Percentiles rank a stretch among this genome's conserved stretches.
Evolutionary conservation across 2,113 vertebrate genomes (phyloP).

Genomic region (Sphaerodactylus townsendi): DNA sequence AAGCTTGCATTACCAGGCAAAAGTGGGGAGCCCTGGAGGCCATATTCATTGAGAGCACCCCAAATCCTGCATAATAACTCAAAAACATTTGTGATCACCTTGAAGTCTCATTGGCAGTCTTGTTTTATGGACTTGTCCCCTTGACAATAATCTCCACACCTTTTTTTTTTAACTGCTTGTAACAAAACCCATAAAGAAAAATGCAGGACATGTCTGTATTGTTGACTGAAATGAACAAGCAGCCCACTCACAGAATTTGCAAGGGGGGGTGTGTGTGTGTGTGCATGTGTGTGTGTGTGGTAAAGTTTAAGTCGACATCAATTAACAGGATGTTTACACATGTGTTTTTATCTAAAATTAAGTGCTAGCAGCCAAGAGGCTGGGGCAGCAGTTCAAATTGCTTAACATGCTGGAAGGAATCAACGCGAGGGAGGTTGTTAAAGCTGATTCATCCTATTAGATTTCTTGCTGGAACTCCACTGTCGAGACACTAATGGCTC

Average conservation of each 20-base stretch:
- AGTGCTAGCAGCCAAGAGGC: constrained; percentile 16
- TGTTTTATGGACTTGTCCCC: not conserved
- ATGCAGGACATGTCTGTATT: not conserved
- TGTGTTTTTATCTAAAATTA: not conserved
- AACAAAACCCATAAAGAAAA: not conserved
- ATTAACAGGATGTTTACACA: constrained; percentile 13
- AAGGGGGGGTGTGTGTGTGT: no score
- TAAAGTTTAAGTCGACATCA: not conserved
- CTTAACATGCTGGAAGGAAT: constrained; percentile 15
- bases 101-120: not conserved
- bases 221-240: not conserved
- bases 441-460: constrained; percentile 1
- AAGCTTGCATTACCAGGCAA: no score
- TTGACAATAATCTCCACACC: not conserved
- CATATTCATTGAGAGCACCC: no score
- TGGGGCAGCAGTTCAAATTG: constrained; percentile 19
- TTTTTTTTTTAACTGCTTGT: not conserved
- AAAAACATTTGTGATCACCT: not conserved
- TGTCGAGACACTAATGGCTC: not conserved
- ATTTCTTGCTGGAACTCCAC: not conserved
- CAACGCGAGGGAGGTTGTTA: not conserved
- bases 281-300: not conserved
- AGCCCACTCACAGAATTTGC: not conserved
- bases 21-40: no score
- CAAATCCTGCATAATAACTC: not conserved